A percentile compares a stretch with the other conserved stretches of the same genome.
Conservation (phyloP, 2,113 vertebrate species). For the Cavia aperea region DNA sequence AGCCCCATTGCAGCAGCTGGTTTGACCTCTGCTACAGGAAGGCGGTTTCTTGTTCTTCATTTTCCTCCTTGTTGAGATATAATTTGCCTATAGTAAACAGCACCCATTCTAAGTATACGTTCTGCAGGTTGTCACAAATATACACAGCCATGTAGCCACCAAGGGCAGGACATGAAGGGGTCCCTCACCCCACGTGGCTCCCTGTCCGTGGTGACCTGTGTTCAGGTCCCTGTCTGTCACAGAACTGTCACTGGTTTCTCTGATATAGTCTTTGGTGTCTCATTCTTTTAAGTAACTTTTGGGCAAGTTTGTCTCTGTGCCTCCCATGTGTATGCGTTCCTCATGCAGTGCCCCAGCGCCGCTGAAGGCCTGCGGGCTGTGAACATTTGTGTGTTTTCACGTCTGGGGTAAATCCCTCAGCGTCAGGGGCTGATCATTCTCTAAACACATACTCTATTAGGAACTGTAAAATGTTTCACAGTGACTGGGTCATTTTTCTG, state of each 20-base stretch:
- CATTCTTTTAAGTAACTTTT: neutral
- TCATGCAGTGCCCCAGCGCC: neutral
- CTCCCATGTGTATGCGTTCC: neutral
- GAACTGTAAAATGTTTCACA: neutral
- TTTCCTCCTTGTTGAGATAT: neutral
- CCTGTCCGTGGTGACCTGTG: neutral
- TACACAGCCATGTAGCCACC: neutral
- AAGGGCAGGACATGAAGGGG: neutral
- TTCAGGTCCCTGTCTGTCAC: too few species aligned
- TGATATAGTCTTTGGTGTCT: neutral
- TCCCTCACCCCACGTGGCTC: neutral
- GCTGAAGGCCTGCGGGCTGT: neutral
- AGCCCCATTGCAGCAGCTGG: neutral
- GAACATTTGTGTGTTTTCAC: neutral
- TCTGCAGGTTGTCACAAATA: neutral
- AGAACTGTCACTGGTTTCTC: neutral
- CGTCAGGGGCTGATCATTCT: neutral
- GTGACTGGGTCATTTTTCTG: neutral
- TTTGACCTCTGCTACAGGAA: neutral
- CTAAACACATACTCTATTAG: neutral
- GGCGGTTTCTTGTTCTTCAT: neutral
- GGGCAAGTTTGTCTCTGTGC: neutral
- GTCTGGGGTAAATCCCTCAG: neutral
- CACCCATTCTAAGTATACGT: neutral
- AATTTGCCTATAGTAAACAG: neutral